Conservation (phyloP, 2,797 vertebrate species). For the Tenualosa ilisha region DNA sequence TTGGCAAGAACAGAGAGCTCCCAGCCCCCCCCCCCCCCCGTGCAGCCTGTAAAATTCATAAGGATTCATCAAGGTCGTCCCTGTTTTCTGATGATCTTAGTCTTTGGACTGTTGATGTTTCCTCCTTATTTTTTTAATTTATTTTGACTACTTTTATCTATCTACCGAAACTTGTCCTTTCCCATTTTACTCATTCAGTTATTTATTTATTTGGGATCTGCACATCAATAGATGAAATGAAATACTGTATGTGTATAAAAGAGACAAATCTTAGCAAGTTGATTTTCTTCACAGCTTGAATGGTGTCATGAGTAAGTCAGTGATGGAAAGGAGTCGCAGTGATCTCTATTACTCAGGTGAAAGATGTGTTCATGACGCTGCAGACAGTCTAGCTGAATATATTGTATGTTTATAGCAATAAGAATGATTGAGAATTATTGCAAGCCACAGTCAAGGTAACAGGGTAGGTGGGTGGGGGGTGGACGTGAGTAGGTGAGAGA, state of each 20-base stretch:
- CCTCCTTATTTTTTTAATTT: slow-evolving; percentile 22
- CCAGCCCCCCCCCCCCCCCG: background rate
- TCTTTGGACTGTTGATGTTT: slow-evolving; percentile 44
- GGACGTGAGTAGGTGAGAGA: background rate
- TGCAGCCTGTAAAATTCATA: slow-evolving; percentile 48
- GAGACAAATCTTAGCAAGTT: background rate
- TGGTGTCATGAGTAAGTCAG: background rate
- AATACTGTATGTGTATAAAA: background rate
- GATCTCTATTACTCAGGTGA: background rate
- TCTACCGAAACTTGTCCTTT: background rate
- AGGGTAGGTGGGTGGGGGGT: too few species aligned
- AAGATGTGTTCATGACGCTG: background rate
- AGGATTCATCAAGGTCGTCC: slow-evolving; percentile 41
- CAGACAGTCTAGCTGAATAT: background rate
- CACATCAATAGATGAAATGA: background rate
- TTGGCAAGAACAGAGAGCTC: slow-evolving; percentile 52
- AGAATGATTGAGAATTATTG: too few species aligned
- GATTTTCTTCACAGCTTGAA: background rate
- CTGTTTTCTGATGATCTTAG: slow-evolving; percentile 30
- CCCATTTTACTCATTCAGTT: background rate
- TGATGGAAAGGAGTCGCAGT: background rate
- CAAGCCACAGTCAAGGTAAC: too few species aligned
- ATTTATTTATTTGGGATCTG: background rate
- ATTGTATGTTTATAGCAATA: background rate
- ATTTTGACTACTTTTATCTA: background rate